Conservation (phyloP, 2,888 invertebrate species). For the Syrista parreyssii region DNA sequence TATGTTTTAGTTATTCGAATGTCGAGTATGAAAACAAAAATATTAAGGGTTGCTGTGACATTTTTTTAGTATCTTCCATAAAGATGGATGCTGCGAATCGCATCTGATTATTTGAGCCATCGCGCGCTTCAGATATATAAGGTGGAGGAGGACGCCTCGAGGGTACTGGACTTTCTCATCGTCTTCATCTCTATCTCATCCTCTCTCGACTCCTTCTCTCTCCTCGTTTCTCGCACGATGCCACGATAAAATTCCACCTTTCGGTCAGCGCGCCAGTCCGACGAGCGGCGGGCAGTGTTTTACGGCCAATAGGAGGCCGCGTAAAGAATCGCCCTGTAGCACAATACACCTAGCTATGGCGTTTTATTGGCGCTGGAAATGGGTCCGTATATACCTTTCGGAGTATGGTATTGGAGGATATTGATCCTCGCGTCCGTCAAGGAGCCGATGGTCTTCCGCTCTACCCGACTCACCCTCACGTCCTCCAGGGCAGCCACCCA, state of each 20-base stretch:
- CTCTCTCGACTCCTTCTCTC: constrained; percentile 13
- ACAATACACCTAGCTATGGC: constrained; percentile 62
- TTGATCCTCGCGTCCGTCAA: constrained; percentile 66
- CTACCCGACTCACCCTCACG: constrained; percentile 22
- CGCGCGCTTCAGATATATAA: neutral
- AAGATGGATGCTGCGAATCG: neutral
- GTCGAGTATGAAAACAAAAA: constrained; percentile 2
- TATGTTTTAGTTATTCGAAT: neutral
- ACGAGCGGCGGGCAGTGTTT: constrained; percentile 49
- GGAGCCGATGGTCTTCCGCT: constrained; percentile 62
- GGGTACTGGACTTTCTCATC: neutral
- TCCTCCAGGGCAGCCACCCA: neutral
- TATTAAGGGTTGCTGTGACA: neutral
- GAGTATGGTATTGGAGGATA: constrained; percentile 65
- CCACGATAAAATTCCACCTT: constrained; percentile 62
- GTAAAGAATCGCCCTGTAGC: constrained; percentile 60
- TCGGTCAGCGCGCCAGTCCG: constrained; percentile 44
- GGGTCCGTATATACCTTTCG: constrained; percentile 59
- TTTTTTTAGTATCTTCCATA: neutral
- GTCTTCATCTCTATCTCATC: constrained; percentile 7
- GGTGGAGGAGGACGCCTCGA: neutral
- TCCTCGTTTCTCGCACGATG: constrained; percentile 19
- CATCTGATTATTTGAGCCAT: neutral
- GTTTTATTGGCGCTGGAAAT: constrained; percentile 65
- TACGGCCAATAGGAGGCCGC: constrained; percentile 62